Conservation (phyloP, 2,888 invertebrate genomes). For the Cheilosia pagana region DNA sequence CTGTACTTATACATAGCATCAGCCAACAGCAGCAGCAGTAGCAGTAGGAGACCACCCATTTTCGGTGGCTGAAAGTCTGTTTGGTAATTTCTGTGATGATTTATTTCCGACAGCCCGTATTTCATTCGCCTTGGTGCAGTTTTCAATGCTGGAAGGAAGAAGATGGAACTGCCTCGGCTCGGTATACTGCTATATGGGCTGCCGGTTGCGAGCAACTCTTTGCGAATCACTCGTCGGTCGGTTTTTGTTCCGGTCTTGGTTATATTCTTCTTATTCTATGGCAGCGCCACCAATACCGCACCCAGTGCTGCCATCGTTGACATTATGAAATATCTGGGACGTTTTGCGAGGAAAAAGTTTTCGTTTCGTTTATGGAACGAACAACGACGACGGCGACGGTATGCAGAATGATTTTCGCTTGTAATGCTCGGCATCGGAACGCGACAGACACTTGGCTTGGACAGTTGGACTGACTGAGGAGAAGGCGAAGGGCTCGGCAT, state of each 20-base stretch:
- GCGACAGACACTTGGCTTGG: slow-evolving; percentile 64
- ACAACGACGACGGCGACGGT: slow-evolving; percentile 30
- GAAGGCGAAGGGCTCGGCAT: slow-evolving; percentile 10
- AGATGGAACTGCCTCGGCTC: slow-evolving; percentile 64
- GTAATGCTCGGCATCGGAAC: slow-evolving; percentile 55
- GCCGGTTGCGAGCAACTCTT: slow-evolving; percentile 62
- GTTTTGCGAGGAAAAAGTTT: slow-evolving; percentile 69
- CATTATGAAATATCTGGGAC: slow-evolving; percentile 74
- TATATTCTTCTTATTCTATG: slow-evolving; percentile 61
- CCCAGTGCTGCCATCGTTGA: slow-evolving; percentile 51
- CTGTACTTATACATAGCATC: not conserved
- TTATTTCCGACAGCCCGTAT: slow-evolving; percentile 74
- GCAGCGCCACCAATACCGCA: slow-evolving; percentile 26
- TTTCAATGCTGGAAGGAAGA: slow-evolving; percentile 74
- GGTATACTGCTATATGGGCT: slow-evolving; percentile 2
- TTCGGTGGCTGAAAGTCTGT: slow-evolving; percentile 74
- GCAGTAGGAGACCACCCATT: slow-evolving; percentile 41
- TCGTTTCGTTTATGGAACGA: slow-evolving; percentile 15
- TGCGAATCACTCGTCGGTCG: slow-evolving; percentile 74
- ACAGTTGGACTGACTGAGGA: slow-evolving; percentile 47
- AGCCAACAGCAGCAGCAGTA: not conserved
- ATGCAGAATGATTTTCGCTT: slow-evolving; percentile 59
- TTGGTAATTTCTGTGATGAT: slow-evolving; percentile 75
- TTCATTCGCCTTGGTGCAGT: slow-evolving; percentile 73
- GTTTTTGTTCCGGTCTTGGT: slow-evolving; percentile 74